Percentiles rank a stretch among this genome's conserved stretches.
phyloP scores from a whole-genome alignment of 2,888 invertebrate genomes.

The Drosophila sordidula region DNA sequence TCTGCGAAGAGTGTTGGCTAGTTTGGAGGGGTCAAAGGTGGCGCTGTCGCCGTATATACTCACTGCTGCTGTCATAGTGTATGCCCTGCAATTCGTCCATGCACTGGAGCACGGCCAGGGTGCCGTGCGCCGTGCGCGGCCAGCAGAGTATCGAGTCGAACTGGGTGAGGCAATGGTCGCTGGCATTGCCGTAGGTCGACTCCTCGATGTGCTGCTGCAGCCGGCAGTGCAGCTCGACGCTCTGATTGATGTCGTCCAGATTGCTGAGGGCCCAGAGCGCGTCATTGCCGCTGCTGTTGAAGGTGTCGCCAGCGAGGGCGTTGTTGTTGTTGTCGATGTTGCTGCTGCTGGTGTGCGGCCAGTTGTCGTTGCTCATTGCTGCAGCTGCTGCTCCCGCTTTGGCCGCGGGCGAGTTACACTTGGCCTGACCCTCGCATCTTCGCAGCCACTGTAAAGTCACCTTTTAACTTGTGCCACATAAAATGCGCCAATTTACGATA shows the following conservation, averaged over 20 bases:
- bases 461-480: background rate
- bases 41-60: slow-evolving; percentile 85
- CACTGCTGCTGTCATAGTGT: slow-evolving; percentile 92
- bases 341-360: slow-evolving; percentile 5
- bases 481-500: background rate
- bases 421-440: slow-evolving; percentile 6
- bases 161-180: slow-evolving; percentile 87
- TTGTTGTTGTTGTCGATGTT: slow-evolving; percentile 15
- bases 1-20: slow-evolving; percentile 86
- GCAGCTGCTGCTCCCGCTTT: slow-evolving; percentile 25
- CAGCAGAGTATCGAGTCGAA: slow-evolving; percentile 93
- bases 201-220: slow-evolving; percentile 82
- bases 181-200: slow-evolving; percentile 78
- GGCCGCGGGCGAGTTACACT: slow-evolving; percentile 15
- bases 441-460: background rate
- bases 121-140: slow-evolving; percentile 91
- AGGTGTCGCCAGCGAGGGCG: slow-evolving; percentile 39
- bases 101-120: slow-evolving; percentile 90
- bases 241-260: slow-evolving; percentile 82
- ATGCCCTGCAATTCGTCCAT: slow-evolving; percentile 92
- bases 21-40: slow-evolving; percentile 14
- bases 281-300: slow-evolving; percentile 42
- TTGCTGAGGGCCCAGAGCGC: slow-evolving; percentile 59
- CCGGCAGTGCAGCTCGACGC: slow-evolving; percentile 82
- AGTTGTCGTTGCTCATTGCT: slow-evolving; percentile 47